Conservation (phyloP, 1,140 invertebrate species). For the Drosophila tristis region DNA sequence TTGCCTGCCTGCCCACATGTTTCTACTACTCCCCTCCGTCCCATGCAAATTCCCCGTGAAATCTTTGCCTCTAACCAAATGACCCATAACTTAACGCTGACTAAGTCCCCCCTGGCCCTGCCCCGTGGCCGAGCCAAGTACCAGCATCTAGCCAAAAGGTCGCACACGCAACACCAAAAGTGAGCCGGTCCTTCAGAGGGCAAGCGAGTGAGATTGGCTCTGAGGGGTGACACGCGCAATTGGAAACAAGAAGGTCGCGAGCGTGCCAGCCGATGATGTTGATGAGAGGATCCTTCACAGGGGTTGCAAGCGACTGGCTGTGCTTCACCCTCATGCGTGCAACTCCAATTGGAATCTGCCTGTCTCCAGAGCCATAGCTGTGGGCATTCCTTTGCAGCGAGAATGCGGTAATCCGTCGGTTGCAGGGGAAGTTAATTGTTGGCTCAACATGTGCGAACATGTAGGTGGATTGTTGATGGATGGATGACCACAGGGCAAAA, state of each 20-base stretch:
- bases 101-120: slow-evolving; percentile 30
- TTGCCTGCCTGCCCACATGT: slow-evolving; percentile 37
- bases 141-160: slow-evolving; percentile 80
- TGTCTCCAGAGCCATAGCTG: background rate
- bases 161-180: slow-evolving; percentile 38
- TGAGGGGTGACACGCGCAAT: slow-evolving; percentile 65
- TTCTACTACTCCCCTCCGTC: slow-evolving; percentile 11
- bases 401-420: slow-evolving; percentile 8
- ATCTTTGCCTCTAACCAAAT: slow-evolving; percentile 50
- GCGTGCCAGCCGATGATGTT: slow-evolving; percentile 30
- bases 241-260: slow-evolving; percentile 46
- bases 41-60: slow-evolving; percentile 42
- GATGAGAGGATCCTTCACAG: slow-evolving; percentile 21
- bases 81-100: slow-evolving; percentile 39
- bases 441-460: slow-evolving; percentile 61
- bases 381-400: slow-evolving; percentile 18
- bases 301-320: slow-evolving; percentile 34
- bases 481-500: background rate
- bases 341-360: slow-evolving; percentile 51
- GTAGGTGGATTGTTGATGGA: slow-evolving; percentile 38
- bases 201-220: slow-evolving; percentile 4
- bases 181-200: slow-evolving; percentile 38
- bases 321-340: slow-evolving; percentile 46
- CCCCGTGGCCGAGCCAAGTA: slow-evolving; percentile 34
- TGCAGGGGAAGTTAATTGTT: slow-evolving; percentile 31